Evolutionary conservation across 1,140 invertebrate genomes (phyloP), one percentile per base, ranked within the genome.

Genomic region (Aradophagus sp.): DNA sequence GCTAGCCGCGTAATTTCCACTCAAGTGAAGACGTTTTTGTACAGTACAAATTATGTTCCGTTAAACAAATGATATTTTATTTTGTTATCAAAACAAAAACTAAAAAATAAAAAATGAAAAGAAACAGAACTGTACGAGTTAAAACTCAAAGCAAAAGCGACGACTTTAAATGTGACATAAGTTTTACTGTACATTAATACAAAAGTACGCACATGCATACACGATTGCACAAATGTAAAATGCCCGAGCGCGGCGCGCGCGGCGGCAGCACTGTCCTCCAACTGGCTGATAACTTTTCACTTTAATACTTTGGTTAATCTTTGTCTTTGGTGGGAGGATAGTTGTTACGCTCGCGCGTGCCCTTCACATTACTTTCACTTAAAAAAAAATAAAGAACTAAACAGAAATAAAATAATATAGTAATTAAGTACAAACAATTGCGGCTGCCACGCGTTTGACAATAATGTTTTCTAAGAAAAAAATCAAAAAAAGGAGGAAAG

Each of bases 141-240:
- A n/a, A n/a, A n/a, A n/a, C n/a, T n/a, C n/a, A n/a, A n/a, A n/a
- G n/a, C n/a, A n/a, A n/a, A n/a, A n/a, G n/a, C 27, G 4, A 26
- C 17, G 23, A 35, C 31, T 15, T 45, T n/a, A n/a, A n/a, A n/a
- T n/a, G n/a, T 48, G 53, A 59, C 65, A 73, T 73, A 68, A 73
- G 31, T 69, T 69, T 65, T 65, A 73, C 65, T 66, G 71, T 68
- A 73, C 65, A 68, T 45, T 52, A 26, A 55, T 73, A 65, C 45
- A 68, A 69, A 65, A 69, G 71, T 73, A 73, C 65, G 61, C 65
- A 73, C 71, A 73, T 73, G 59, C 71, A 73, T 65, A 65, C 59
- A 73, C 48, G 31, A 73, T 65, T 66, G 65, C 71, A 65, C 65
- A 68, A 53, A 66, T 55, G 52, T 73, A 50, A 68, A 73, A 73